phyloP scores from a whole-genome alignment of 2,797 vertebrate genomes.

The Falco columbarius region DNA sequence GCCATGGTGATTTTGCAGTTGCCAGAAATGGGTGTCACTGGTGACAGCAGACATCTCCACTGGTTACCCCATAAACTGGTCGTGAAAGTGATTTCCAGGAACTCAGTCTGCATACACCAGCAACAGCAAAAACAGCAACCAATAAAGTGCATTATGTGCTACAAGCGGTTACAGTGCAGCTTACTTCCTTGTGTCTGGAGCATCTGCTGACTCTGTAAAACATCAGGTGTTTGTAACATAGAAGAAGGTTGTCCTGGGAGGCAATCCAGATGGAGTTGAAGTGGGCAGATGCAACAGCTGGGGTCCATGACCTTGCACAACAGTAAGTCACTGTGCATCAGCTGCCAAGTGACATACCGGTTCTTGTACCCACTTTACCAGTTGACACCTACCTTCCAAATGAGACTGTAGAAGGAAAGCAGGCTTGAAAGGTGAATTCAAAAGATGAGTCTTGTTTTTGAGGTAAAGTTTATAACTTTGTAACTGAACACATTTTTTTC shows the following conservation, averaged over 20 bases:
- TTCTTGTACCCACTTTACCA: background rate
- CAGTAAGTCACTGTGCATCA: background rate
- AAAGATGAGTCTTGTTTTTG: background rate
- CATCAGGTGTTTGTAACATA: background rate
- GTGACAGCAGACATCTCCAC: background rate
- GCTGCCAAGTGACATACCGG: background rate
- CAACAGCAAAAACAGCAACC: background rate
- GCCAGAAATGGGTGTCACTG: background rate
- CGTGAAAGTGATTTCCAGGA: background rate
- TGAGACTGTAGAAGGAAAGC: background rate
- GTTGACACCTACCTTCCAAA: background rate
- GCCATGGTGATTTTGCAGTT: background rate
- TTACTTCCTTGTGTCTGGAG: background rate
- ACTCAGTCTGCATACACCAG: background rate
- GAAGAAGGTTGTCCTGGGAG: background rate
- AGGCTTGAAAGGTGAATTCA: background rate
- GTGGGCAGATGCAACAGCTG: background rate
- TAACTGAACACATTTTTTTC: background rate
- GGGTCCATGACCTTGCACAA: background rate
- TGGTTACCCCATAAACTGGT: background rate
- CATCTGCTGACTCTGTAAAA: background rate
- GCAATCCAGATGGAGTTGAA: background rate
- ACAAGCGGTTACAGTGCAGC: background rate
- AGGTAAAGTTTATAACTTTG: background rate
- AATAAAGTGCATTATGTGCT: background rate